Conservation (phyloP, 2,888 invertebrate species). For the Morinoia aosen region DNA sequence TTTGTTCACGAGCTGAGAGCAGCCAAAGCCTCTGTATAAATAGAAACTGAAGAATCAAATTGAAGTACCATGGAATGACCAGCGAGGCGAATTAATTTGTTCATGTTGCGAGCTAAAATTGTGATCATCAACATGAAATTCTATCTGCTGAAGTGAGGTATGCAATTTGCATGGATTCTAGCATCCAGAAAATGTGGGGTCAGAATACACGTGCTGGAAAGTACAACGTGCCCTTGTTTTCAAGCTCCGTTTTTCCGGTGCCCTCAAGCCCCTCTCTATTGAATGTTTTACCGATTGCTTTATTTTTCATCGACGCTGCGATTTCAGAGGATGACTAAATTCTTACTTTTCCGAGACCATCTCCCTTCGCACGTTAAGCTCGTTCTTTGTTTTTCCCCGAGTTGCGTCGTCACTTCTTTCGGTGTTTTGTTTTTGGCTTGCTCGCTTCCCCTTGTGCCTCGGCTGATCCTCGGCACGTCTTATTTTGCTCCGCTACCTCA, state of each 20-base stretch:
- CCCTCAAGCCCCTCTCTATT: background rate
- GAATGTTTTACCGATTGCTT: background rate
- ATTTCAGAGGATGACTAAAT: background rate
- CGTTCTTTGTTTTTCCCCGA: background rate
- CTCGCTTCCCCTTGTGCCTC: background rate
- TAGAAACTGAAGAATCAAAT: no score
- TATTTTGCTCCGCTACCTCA: slow-evolving; percentile 12
- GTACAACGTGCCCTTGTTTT: no score
- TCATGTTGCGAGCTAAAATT: background rate
- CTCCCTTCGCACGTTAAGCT: background rate
- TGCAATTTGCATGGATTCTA: no score
- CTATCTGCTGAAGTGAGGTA: no score
- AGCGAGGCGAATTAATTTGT: background rate
- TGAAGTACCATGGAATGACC: background rate
- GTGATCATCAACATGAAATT: background rate
- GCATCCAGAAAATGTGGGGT: no score
- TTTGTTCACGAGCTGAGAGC: background rate
- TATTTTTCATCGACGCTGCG: background rate
- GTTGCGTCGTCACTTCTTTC: background rate
- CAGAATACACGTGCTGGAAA: no score
- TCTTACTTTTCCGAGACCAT: background rate
- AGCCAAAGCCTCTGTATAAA: no score
- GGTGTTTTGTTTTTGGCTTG: background rate
- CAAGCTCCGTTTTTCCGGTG: no score
- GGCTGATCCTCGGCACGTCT: background rate